phyloP scores from a whole-genome alignment of 2,113 vertebrate species.

The Alosa alosa region DNA sequence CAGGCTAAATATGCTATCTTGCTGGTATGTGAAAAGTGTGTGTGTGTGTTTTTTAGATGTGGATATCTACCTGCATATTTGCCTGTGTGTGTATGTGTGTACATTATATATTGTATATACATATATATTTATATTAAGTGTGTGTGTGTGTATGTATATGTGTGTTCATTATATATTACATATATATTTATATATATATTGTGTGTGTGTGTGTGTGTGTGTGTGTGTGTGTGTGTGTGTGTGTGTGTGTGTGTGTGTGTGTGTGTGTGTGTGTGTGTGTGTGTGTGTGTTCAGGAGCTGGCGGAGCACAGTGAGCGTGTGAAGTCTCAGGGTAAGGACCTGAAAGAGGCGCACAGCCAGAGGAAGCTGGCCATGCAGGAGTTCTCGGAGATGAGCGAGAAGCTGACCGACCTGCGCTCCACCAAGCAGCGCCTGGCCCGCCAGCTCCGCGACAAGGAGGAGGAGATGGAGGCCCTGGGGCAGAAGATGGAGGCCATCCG shows the following conservation, averaged over 20 bases:
- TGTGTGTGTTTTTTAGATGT: background rate
- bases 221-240: background rate
- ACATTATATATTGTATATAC: too few species aligned
- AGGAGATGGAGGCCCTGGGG: conserved; percentile 89
- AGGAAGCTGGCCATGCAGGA: conserved; percentile 95
- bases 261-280: background rate
- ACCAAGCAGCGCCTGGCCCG: conserved; percentile 90
- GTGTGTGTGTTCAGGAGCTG: conserved; percentile 74
- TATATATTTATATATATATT: background rate
- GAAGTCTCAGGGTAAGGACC: conserved; percentile 93
- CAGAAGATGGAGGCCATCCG: conserved; percentile 92
- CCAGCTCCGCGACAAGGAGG: conserved; percentile 96
- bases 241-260: background rate
- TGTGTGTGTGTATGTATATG: background rate
- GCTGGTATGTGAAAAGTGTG: background rate
- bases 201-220: background rate
- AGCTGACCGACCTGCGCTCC: conserved; percentile 89
- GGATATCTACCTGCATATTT: background rate
- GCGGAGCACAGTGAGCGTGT: conserved; percentile 85
- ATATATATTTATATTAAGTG: too few species aligned
- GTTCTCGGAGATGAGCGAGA: conserved; percentile 95
- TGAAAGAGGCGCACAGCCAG: conserved; percentile 97
- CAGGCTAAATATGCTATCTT: too few species aligned
- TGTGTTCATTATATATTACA: background rate
- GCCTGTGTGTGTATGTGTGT: background rate